Conservation (phyloP, 2,113 vertebrate species). For the Leiothrix lutea region DNA sequence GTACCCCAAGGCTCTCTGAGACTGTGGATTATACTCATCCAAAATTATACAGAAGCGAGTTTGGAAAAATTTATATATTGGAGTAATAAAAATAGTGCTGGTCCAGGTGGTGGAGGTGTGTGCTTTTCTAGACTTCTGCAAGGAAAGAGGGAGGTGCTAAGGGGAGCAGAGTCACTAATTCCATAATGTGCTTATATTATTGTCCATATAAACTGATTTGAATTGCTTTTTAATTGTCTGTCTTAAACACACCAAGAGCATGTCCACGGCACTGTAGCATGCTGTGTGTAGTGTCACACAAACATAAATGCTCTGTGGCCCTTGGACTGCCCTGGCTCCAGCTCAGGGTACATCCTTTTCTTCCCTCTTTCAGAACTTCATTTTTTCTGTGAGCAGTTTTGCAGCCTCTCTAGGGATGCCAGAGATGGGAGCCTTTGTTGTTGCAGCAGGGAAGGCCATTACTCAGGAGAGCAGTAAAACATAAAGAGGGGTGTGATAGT, state of each 20-base stretch:
- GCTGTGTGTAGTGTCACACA: background rate
- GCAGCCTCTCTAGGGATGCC: background rate
- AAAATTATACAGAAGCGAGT: background rate
- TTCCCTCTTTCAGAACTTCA: background rate
- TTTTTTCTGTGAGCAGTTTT: background rate
- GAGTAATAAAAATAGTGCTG: background rate
- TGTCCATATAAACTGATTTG: background rate
- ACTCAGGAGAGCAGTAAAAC: background rate
- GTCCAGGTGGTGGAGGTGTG: background rate
- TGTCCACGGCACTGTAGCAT: background rate
- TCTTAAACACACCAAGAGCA: background rate
- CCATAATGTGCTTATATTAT: background rate
- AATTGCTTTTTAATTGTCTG: background rate
- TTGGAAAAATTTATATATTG: background rate
- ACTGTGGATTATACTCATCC: background rate
- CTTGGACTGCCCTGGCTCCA: background rate
- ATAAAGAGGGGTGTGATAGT: conserved; percentile 10
- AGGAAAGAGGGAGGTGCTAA: background rate
- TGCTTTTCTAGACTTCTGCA: background rate
- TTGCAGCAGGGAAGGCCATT: background rate
- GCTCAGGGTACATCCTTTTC: background rate
- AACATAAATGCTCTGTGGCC: background rate
- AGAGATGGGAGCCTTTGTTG: background rate
- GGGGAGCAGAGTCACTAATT: background rate
- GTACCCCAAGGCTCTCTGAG: background rate